These are phyloP conservation scores for Silurus meridionalis DNA, from an alignment of 2,113 vertebrate genomes.

Conservation along the genomic window DNA sequence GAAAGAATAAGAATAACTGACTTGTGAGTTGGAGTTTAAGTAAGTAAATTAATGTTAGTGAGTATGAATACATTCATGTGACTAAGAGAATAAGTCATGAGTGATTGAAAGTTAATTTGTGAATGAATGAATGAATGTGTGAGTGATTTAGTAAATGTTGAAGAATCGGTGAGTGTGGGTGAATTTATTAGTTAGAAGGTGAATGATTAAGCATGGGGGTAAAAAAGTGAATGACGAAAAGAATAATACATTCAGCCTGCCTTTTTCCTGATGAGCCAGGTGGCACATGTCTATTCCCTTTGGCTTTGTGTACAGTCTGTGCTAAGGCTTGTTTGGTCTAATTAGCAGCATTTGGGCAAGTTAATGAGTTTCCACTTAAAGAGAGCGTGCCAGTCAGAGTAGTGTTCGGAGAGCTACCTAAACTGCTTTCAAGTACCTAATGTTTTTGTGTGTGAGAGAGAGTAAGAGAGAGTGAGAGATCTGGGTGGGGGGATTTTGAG, in stretches of 20 bases:
- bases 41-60: neutral
- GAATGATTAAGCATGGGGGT: neutral
- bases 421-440: constrained; percentile 7
- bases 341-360: neutral
- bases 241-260: neutral
- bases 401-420: constrained; percentile 6
- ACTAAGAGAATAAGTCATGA: neutral
- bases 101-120: no score
- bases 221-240: neutral
- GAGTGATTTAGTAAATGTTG: neutral
- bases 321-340: neutral
- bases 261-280: neutral
- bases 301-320: neutral
- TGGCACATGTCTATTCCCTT: neutral
- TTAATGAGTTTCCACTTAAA: constrained; percentile 11
- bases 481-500: neutral
- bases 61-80: neutral
- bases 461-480: neutral
- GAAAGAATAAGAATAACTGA: no score
- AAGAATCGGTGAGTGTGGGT: neutral
- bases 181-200: no score
- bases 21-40: neutral
- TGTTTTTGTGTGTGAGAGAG: neutral
- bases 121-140: neutral
- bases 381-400: neutral